Conservation (phyloP, 2,113 vertebrate species). For the Macrotus californicus region DNA sequence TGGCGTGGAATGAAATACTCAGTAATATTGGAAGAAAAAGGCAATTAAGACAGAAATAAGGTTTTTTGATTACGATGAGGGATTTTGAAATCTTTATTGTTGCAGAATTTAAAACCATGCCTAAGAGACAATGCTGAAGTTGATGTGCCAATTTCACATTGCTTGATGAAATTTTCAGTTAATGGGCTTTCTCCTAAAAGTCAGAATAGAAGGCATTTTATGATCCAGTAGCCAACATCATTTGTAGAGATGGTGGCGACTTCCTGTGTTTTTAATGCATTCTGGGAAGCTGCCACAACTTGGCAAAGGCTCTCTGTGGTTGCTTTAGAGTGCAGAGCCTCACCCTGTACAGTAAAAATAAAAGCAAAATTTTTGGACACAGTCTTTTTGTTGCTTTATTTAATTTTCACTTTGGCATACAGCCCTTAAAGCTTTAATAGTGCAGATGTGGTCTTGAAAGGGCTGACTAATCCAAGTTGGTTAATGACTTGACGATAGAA, state of each 20-base stretch:
- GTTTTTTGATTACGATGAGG: neutral
- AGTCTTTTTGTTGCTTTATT: constrained; percentile 63
- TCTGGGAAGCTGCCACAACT: constrained; percentile 51
- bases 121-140: neutral
- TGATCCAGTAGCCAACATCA: constrained; percentile 18
- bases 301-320: constrained; percentile 46
- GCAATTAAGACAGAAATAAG: neutral
- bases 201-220: constrained; percentile 17
- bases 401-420: constrained; percentile 68
- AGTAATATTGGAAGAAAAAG: neutral
- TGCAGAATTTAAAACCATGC: neutral
- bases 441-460: constrained; percentile 59
- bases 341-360: constrained; percentile 41
- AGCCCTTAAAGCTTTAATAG: constrained; percentile 48
- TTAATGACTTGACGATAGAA: constrained; percentile 41
- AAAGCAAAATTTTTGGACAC: constrained; percentile 58
- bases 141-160: neutral
- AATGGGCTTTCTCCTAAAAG: constrained; percentile 7
- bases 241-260: constrained; percentile 23
- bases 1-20: neutral
- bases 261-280: constrained; percentile 44
- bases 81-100: constrained; percentile 1
- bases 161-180: constrained; percentile 39
- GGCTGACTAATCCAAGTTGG: constrained; percentile 34
- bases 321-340: constrained; percentile 37